phyloP scores from a whole-genome alignment of 2,113 vertebrate genomes.

The Dromaius novaehollandiae region DNA sequence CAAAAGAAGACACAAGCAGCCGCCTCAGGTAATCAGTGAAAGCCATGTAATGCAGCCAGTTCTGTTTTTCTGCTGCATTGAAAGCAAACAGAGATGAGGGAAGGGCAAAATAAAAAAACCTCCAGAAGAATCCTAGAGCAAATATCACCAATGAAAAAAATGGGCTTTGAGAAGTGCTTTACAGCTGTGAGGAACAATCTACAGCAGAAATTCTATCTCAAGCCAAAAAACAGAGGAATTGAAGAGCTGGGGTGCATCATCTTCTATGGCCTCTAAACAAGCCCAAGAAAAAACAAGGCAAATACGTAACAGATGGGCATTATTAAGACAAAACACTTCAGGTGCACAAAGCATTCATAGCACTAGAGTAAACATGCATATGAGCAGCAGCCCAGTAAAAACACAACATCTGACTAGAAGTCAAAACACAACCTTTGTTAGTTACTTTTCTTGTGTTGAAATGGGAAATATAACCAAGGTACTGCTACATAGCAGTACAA shows the following conservation, averaged over 20 bases:
- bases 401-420: not conserved
- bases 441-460: too few relatives aligned
- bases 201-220: not conserved
- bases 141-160: not conserved
- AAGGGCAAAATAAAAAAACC: not conserved
- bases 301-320: not conserved
- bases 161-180: not conserved
- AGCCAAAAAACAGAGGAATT: not conserved
- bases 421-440: too few relatives aligned
- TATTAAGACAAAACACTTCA: not conserved
- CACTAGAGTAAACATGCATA: not conserved
- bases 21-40: not conserved
- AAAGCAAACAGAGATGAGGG: not conserved
- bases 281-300: not conserved
- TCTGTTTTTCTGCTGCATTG: not conserved
- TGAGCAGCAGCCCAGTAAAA: not conserved
- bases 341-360: not conserved
- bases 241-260: not conserved
- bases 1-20: not conserved
- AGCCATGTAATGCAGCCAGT: not conserved
- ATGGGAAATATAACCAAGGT: too few relatives aligned
- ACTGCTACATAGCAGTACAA: too few relatives aligned
- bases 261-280: not conserved
- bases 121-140: not conserved
- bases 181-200: not conserved